Conservation (phyloP, 2,113 vertebrate genomes). For the Leucopternis melanops region DNA sequence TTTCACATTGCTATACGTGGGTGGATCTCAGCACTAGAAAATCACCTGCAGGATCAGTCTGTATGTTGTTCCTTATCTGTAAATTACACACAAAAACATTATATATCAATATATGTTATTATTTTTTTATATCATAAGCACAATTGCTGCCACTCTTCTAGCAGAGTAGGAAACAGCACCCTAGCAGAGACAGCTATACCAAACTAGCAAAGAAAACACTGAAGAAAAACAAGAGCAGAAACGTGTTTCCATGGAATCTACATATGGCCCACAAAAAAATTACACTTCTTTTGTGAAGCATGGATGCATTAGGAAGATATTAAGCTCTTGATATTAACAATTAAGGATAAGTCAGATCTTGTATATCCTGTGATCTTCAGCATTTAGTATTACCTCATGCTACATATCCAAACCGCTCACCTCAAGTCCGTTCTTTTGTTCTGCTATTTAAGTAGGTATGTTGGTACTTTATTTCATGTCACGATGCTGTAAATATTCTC, state of each 20-base stretch:
- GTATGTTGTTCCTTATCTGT: not conserved
- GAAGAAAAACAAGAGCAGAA: not conserved
- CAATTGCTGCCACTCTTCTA: not conserved
- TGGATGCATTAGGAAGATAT: not conserved
- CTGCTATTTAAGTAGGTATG: not conserved
- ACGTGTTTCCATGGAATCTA: not conserved
- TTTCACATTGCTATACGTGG: not conserved
- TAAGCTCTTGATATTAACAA: not conserved
- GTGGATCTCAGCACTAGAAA: not conserved
- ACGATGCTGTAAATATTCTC: not conserved
- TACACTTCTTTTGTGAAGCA: not conserved
- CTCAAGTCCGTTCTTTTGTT: not conserved
- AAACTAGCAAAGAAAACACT: not conserved
- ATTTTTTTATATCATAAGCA: not conserved
- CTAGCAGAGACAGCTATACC: not conserved
- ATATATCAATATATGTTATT: not conserved
- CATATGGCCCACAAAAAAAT: not conserved
- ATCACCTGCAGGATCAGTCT: not conserved
- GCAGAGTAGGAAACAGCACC: not conserved
- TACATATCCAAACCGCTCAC: not conserved
- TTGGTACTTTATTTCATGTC: not conserved
- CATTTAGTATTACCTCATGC: not conserved
- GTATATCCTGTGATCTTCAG: not conserved
- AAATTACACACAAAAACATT: not conserved
- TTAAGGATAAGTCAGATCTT: slow-evolving; percentile 4